A percentile compares a stretch with the other conserved stretches of the same genome.
phyloP scores from a whole-genome alignment of 2,113 vertebrate genomes.

The Phodopus roborovskii region DNA sequence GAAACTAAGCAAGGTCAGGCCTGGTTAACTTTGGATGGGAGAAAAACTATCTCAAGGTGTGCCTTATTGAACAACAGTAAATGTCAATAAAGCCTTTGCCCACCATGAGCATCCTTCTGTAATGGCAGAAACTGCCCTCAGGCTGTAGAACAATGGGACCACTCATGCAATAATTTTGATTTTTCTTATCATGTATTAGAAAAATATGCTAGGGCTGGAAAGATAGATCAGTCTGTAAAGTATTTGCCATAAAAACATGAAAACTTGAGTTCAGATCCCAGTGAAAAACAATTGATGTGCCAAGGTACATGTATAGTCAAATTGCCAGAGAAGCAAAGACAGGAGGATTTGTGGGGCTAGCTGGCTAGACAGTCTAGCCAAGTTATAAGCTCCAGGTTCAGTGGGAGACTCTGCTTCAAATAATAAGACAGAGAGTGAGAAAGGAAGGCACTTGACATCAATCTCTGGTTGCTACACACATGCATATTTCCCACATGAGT shows the following conservation, averaged over 20 bases:
- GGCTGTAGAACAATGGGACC: not conserved
- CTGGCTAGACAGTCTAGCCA: not conserved
- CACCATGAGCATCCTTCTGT: not conserved
- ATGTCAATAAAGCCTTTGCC: not conserved
- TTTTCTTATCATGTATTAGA: too few species aligned
- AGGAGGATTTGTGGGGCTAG: not conserved
- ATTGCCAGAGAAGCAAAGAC: too few species aligned
- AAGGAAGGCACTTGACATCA: not conserved
- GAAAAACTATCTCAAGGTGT: too few species aligned
- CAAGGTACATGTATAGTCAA: not conserved
- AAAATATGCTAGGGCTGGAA: not conserved
- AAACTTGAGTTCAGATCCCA: not conserved
- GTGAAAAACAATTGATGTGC: not conserved
- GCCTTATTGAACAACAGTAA: too few species aligned
- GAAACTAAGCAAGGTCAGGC: not conserved
- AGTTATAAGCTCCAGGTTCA: not conserved
- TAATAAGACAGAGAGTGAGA: too few species aligned
- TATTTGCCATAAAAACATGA: not conserved
- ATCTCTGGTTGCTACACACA: not conserved
- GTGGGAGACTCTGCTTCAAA: not conserved
- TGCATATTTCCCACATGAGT: not conserved
- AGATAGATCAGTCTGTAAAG: not conserved
- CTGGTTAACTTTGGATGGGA: not conserved
- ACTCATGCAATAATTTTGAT: not conserved
- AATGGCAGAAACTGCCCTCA: not conserved